These are phyloP conservation scores for Entelurus aequoreus DNA, from an alignment of 2,113 vertebrate species.

Conservation along the genomic window DNA sequence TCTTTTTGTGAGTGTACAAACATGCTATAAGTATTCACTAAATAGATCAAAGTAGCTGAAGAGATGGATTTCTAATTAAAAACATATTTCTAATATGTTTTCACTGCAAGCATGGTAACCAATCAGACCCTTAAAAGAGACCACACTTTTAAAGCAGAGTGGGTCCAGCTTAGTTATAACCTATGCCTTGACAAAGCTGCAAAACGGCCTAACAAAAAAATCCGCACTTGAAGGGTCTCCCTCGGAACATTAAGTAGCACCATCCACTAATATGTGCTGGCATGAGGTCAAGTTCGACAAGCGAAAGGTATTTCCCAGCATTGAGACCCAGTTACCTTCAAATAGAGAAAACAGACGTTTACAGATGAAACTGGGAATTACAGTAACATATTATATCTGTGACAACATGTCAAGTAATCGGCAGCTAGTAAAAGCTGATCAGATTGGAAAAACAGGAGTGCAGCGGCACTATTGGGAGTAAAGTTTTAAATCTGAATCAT, in stretches of 20 bases:
- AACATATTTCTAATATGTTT: no score
- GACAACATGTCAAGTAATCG: constrained; percentile 10
- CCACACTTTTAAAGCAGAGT: no score
- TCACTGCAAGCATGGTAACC: no score
- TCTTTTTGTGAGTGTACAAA: no score
- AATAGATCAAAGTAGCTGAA: no score
- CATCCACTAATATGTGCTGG: background rate
- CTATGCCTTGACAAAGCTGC: background rate
- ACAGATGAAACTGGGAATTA: background rate
- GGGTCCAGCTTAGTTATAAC: no score
- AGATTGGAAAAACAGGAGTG: constrained; percentile 3
- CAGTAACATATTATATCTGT: constrained; percentile 4
- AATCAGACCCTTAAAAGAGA: no score
- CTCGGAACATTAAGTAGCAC: background rate
- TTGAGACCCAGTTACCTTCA: background rate
- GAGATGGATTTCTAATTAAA: no score
- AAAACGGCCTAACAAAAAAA: constrained; percentile 7
- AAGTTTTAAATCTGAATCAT: background rate
- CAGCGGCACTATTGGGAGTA: background rate
- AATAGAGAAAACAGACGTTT: constrained; percentile 3
- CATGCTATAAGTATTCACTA: no score
- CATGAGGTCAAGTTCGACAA: background rate
- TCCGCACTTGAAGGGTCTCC: background rate
- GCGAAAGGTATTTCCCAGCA: constrained; percentile 6
- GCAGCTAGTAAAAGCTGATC: constrained; percentile 2